Conservation (phyloP, 2,113 vertebrate genomes). For the Heliornis fulica region DNA sequence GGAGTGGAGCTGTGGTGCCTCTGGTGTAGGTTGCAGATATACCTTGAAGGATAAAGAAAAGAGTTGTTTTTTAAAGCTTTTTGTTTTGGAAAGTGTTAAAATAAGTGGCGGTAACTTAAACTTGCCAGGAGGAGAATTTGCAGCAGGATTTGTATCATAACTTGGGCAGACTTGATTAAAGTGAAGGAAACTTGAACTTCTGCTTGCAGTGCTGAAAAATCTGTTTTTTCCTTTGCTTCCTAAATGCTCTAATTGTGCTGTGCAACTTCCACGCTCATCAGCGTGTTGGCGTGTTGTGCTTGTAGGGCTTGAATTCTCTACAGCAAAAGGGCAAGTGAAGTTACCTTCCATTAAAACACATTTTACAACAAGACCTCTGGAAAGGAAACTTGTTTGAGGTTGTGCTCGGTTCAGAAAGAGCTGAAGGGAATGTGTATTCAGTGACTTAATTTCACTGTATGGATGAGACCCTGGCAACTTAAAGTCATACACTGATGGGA, state of each 20-base stretch:
- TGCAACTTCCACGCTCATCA: neutral
- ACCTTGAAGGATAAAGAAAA: neutral
- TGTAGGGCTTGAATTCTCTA: neutral
- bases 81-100: neutral
- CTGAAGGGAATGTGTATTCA: neutral
- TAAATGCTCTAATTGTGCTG: neutral
- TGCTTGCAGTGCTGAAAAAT: neutral
- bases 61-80: neutral
- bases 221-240: neutral
- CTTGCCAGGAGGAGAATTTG: neutral
- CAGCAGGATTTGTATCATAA: neutral
- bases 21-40: neutral
- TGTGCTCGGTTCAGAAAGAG: neutral
- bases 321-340: neutral
- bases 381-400: neutral
- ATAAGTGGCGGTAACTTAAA: neutral
- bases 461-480: neutral
- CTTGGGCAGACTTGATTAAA: neutral
- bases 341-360: neutral
- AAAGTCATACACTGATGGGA: no score
- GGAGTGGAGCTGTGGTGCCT: neutral
- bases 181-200: neutral
- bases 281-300: neutral
- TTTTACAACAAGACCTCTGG: neutral
- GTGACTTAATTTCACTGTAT: neutral